phyloP scores from a whole-genome alignment of 2,888 invertebrate genomes.

The Phragmatobia fuliginosa region DNA sequence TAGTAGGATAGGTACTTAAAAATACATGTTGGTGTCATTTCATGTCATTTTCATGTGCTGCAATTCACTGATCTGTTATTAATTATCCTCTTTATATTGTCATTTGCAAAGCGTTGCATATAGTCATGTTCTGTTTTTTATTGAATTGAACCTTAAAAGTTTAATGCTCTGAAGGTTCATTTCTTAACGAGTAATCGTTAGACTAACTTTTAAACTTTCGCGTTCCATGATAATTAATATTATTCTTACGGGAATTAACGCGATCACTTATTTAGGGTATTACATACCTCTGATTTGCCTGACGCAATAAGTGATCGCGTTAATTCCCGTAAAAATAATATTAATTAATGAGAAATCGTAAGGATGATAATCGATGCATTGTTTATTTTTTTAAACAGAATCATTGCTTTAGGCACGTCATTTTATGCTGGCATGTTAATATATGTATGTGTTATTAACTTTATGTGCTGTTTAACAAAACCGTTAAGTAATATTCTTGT shows the following conservation, averaged over 20 bases:
- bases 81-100: conserved; percentile 18
- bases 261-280: too few species aligned
- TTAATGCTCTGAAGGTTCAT: background rate
- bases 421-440: conserved; percentile 25
- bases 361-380: background rate
- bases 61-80: conserved; percentile 10
- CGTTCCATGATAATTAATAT: too few species aligned
- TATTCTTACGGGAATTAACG: too few species aligned
- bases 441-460: conserved; percentile 33
- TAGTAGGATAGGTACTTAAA: conserved; percentile 30
- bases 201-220: too few species aligned
- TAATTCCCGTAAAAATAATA: too few species aligned
- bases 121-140: conserved; percentile 29
- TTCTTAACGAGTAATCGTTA: background rate
- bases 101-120: conserved; percentile 38
- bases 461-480: conserved; percentile 37
- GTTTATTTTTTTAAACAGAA: conserved; percentile 18
- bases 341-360: too few species aligned
- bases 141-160: conserved; percentile 9
- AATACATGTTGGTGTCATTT: conserved; percentile 25
- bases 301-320: too few species aligned
- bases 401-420: conserved; percentile 33
- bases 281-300: too few species aligned
- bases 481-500: background rate
- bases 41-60: conserved; percentile 39